phyloP scores from a whole-genome alignment of 1,140 invertebrate species.

The Battus philenor region DNA sequence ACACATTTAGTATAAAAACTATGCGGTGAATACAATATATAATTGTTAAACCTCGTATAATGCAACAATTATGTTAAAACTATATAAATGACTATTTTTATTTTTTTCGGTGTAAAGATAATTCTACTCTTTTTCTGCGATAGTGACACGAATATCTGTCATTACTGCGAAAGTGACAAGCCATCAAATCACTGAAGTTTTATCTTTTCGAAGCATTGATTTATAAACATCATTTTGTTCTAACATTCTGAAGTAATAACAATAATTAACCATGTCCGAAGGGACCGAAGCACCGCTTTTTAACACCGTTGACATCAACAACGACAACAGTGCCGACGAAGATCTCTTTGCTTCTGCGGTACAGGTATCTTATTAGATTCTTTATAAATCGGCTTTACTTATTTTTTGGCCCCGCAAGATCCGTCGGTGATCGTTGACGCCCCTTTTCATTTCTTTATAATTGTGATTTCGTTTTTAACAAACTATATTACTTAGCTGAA shows the following conservation, averaged over 20 bases:
- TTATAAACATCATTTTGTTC: conserved; percentile 15
- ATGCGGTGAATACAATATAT: too few species aligned
- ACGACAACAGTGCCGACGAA: conserved; percentile 83
- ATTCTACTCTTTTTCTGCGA: too few species aligned
- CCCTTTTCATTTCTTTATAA: too few species aligned
- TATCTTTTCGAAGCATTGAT: conserved; percentile 43
- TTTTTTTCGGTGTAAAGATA: too few species aligned
- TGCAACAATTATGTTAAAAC: too few species aligned
- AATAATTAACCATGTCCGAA: conserved; percentile 77
- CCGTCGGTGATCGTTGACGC: conserved; percentile 45
- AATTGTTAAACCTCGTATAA: too few species aligned
- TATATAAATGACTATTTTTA: too few species aligned
- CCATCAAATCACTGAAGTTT: conserved; percentile 38
- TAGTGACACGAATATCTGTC: too few species aligned
- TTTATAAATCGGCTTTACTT: conserved; percentile 41
- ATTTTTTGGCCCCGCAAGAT: conserved; percentile 36
- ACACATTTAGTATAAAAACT: too few species aligned
- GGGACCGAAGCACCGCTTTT: conserved; percentile 81
- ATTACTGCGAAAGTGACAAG: conserved; percentile 22
- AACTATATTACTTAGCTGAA: too few species aligned
- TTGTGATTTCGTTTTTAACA: too few species aligned
- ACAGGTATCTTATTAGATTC: conserved; percentile 79
- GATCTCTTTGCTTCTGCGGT: conserved; percentile 87
- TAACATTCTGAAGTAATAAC: conserved; percentile 6
- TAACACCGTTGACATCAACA: conserved; percentile 82